These are phyloP conservation scores for Sarcophilus harrisii DNA, from an alignment of 2,797 vertebrate genomes.

Conservation along the genomic window DNA sequence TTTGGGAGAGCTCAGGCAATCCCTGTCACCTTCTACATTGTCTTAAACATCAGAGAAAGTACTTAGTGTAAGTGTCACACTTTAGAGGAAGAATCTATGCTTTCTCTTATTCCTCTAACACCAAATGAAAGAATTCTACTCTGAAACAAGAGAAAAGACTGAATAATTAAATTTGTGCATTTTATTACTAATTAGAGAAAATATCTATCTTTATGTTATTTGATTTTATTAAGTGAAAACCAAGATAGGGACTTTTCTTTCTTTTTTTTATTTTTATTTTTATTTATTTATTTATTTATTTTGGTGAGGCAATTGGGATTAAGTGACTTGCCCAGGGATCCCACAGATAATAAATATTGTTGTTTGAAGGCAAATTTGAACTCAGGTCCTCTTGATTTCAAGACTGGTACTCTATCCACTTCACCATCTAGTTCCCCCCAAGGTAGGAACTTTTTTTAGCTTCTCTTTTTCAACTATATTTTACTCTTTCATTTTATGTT, in stretches of 20 bases:
- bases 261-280: too few relatives aligned
- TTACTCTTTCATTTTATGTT: slow-evolving; percentile 39
- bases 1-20: neutral
- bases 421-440: too few relatives aligned
- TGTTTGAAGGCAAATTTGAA: too few relatives aligned
- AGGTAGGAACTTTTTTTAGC: too few relatives aligned
- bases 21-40: neutral
- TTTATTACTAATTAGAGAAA: neutral
- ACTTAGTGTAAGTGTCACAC: neutral
- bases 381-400: too few relatives aligned
- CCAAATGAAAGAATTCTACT: neutral
- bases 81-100: neutral
- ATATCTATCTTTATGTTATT: neutral
- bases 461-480: neutral
- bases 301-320: too few relatives aligned
- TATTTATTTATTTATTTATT: too few relatives aligned
- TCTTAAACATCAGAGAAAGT: slow-evolving; percentile 11
- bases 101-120: neutral
- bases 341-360: too few relatives aligned
- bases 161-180: neutral
- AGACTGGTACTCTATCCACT: too few relatives aligned
- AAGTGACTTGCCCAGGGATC: too few relatives aligned
- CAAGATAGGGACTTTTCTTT: neutral
- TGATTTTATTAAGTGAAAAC: neutral
- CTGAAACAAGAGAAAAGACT: neutral